Conservation (phyloP, 2,888 invertebrate genomes). For the Pilophorus perplexus region DNA sequence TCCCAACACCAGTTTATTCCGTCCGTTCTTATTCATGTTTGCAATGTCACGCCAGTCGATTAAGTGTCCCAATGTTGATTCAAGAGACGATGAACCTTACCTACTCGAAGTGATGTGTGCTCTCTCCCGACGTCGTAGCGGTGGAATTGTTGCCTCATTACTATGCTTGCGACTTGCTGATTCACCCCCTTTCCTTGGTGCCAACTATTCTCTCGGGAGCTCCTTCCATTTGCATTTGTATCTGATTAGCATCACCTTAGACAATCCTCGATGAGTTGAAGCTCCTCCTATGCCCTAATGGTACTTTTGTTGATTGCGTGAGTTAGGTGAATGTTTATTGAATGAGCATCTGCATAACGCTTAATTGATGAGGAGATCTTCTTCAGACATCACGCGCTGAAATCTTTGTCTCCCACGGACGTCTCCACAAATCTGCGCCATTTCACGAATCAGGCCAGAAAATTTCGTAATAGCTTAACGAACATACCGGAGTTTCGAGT, state of each 20-base stretch:
- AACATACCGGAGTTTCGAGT: too few species aligned
- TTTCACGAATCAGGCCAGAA: too few species aligned
- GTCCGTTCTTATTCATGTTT: too few species aligned
- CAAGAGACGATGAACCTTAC: slow-evolving; percentile 7
- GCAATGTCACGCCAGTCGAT: background rate
- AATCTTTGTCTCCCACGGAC: too few species aligned
- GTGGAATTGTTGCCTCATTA: slow-evolving; percentile 16
- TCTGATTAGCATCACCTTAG: slow-evolving; percentile 17
- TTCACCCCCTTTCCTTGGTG: background rate
- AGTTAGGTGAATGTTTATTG: too few species aligned
- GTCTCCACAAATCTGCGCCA: too few species aligned
- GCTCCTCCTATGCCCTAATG: background rate
- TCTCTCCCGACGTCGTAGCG: background rate
- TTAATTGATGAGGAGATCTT: too few species aligned
- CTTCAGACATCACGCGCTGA: too few species aligned
- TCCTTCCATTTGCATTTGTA: slow-evolving; percentile 3
- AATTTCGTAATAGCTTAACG: too few species aligned
- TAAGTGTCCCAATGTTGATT: background rate
- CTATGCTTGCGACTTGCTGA: slow-evolving; percentile 28
- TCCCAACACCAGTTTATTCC: too few species aligned
- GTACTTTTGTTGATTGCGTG: too few species aligned
- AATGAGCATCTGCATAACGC: too few species aligned
- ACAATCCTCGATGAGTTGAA: background rate
- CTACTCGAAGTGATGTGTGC: slow-evolving; percentile 18
- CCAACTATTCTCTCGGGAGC: background rate